phyloP scores from a whole-genome alignment of 2,113 vertebrate genomes.

The Notarius lentiginosus region DNA sequence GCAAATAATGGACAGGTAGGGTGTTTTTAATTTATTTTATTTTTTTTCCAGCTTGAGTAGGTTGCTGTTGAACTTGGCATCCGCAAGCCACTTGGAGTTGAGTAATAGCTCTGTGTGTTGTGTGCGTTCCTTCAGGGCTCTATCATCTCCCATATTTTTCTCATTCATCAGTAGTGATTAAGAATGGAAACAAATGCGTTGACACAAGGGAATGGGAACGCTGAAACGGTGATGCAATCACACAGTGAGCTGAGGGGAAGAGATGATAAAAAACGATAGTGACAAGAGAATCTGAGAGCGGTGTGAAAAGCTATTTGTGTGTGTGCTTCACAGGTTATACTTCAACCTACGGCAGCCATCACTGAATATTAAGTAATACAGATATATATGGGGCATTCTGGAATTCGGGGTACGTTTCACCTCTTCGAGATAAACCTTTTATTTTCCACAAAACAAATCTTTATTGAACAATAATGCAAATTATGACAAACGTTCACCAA shows the following conservation, averaged over 20 bases:
- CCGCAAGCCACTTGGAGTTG: background rate
- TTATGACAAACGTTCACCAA: too few relatives aligned
- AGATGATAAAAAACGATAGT: slow-evolving; percentile 5
- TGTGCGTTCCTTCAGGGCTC: slow-evolving; percentile 12
- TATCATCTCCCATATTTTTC: slow-evolving; percentile 6
- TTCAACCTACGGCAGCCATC: background rate
- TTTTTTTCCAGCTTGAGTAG: background rate
- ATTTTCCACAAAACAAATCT: too few relatives aligned
- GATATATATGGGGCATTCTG: background rate
- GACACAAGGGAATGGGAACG: background rate
- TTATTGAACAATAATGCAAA: too few relatives aligned
- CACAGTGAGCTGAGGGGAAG: background rate
- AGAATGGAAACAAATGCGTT: slow-evolving; percentile 13
- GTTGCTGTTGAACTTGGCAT: background rate
- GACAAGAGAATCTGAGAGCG: background rate
- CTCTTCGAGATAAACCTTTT: too few relatives aligned
- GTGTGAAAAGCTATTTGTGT: background rate
- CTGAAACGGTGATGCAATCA: slow-evolving; percentile 5
- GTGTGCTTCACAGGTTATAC: background rate
- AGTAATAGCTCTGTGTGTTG: slow-evolving; percentile 5
- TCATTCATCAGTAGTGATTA: slow-evolving; percentile 10
- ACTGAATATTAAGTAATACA: background rate
- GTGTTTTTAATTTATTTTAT: background rate
- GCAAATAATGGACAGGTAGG: background rate
- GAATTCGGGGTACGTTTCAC: too few relatives aligned